A percentile compares a stretch with the other conserved stretches of the same genome.
These are phyloP conservation scores for Sus cebifrons DNA, from an alignment of 2,797 vertebrate species.

Conservation along the genomic window DNA sequence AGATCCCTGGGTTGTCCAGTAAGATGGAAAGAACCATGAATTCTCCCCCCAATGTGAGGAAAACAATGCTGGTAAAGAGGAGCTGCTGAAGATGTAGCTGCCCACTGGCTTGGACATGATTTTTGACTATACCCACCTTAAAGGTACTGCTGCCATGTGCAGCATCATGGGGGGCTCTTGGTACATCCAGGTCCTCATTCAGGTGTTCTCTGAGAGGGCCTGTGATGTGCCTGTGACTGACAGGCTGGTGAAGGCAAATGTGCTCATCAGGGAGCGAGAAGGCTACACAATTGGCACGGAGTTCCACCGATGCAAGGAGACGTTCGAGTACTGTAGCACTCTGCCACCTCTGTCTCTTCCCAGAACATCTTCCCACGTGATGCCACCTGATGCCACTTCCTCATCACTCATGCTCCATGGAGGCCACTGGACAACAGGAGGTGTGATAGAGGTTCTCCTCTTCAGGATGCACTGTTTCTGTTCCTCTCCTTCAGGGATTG, in stretches of 20 bases:
- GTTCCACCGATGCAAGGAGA: slow-evolving; percentile 99
- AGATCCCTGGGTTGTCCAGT: slow-evolving; percentile 96
- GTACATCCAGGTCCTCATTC: slow-evolving; percentile 96
- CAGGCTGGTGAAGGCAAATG: slow-evolving; percentile 98
- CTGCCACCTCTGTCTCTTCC: slow-evolving; percentile 97
- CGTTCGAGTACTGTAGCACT: slow-evolving; percentile 98
- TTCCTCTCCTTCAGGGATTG: slow-evolving; percentile 74
- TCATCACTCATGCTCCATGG: neutral
- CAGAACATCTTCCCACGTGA: slow-evolving; percentile 91
- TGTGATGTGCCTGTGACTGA: slow-evolving; percentile 96
- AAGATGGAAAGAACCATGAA: slow-evolving; percentile 93
- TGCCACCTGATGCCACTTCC: neutral
- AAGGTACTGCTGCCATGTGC: slow-evolving; percentile 98
- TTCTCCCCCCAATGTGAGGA: slow-evolving; percentile 94
- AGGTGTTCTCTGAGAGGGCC: slow-evolving; percentile 93
- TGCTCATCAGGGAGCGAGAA: slow-evolving; percentile 96
- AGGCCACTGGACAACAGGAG: neutral
- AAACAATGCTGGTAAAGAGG: slow-evolving; percentile 94
- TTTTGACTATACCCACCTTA: slow-evolving; percentile 97
- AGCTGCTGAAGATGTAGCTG: slow-evolving; percentile 93
- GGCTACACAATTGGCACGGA: slow-evolving; percentile 96
- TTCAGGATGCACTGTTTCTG: neutral
- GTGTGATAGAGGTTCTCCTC: neutral
- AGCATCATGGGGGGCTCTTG: slow-evolving; percentile 98
- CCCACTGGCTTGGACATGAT: slow-evolving; percentile 98